phyloP scores from a whole-genome alignment of 2,888 invertebrate genomes.

The Rotaria socialis region DNA sequence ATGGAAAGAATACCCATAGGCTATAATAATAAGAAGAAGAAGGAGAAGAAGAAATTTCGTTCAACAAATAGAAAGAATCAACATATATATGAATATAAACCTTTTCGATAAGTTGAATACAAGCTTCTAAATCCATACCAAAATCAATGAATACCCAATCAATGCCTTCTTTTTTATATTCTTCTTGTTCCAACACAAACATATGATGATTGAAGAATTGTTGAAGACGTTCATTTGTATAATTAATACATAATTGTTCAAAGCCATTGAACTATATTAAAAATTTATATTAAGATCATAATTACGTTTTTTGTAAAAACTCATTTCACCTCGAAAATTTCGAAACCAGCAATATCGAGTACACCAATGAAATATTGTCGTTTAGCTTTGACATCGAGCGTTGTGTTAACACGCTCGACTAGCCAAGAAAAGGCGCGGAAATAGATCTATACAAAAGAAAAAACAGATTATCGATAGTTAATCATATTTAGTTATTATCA shows the following conservation, averaged over 20 bases:
- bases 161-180: constrained; percentile 87
- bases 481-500: too few species aligned
- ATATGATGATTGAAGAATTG: constrained; percentile 97
- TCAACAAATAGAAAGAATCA: too few species aligned
- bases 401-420: constrained; percentile 98
- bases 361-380: constrained; percentile 99
- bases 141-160: constrained; percentile 93
- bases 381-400: constrained; percentile 95
- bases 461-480: neutral
- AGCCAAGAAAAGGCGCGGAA: constrained; percentile 70
- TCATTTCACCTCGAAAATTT: constrained; percentile 80
- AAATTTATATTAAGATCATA: neutral
- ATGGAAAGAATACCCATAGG: constrained; percentile 99
- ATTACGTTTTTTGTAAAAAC: neutral
- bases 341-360: constrained; percentile 99
- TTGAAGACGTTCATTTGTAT: constrained; percentile 93
- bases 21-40: constrained; percentile 62
- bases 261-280: constrained; percentile 83
- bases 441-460: neutral
- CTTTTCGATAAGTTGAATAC: constrained; percentile 74
- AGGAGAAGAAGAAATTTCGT: neutral
- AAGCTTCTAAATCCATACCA: constrained; percentile 89
- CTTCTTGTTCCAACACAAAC: constrained; percentile 95
- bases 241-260: constrained; percentile 96
- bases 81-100: constrained; percentile 48